phyloP scores from a whole-genome alignment of 2,113 vertebrate genomes.

The Lucifuga dentata region DNA sequence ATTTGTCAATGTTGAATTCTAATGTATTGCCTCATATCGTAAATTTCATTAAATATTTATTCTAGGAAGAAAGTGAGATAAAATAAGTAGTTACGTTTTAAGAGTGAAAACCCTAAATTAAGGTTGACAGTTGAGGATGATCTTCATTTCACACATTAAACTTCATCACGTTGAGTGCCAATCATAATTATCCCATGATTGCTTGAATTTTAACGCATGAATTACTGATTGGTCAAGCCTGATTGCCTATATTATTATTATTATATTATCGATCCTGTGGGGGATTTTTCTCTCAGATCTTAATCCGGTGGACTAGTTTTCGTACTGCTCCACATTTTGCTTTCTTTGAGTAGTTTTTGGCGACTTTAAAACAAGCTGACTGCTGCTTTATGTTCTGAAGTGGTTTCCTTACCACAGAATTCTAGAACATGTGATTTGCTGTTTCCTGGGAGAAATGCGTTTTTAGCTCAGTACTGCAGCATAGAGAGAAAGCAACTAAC shows the following conservation, averaged over 20 bases:
- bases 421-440: background rate
- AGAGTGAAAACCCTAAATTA: constrained; percentile 34
- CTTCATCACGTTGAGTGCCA: constrained; percentile 35
- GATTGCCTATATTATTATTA: background rate
- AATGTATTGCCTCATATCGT: too few relatives aligned
- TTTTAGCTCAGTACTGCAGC: background rate
- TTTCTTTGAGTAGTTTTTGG: background rate
- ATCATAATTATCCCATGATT: constrained; percentile 45
- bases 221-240: constrained; percentile 45
- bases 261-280: background rate
- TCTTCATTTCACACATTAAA: constrained; percentile 49
- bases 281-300: background rate
- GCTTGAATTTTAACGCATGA: constrained; percentile 9
- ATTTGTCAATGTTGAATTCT: too few relatives aligned
- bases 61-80: too few relatives aligned
- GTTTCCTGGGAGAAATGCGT: background rate
- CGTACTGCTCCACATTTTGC: background rate
- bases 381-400: background rate
- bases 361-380: background rate
- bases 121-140: constrained; percentile 51
- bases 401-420: background rate
- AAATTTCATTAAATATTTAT: too few relatives aligned
- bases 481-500: too few relatives aligned
- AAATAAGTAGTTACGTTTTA: background rate
- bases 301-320: background rate